phyloP scores from a whole-genome alignment of 1,140 invertebrate genomes.

The Cepaea nemoralis region DNA sequence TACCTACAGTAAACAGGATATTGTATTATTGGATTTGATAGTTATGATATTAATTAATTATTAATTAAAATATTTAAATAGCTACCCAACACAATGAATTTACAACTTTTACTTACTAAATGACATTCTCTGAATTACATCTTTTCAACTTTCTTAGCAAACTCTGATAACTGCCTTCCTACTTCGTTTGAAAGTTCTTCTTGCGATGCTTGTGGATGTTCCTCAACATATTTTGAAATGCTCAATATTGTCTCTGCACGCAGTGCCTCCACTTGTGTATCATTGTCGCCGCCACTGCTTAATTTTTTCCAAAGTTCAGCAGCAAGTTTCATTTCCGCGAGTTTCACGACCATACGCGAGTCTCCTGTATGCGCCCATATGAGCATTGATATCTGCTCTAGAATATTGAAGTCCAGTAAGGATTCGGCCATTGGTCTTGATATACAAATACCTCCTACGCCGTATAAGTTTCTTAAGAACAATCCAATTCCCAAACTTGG shows the following conservation, averaged over 20 bases:
- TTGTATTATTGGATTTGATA: no score
- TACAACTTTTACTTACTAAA: neutral
- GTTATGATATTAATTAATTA: no score
- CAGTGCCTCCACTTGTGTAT: conserved; percentile 55
- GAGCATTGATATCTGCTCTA: conserved; percentile 53
- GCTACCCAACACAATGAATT: no score
- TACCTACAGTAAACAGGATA: no score
- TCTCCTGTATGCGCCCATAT: conserved; percentile 48
- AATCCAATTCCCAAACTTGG: neutral
- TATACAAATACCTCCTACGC: no score
- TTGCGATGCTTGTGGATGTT: conserved; percentile 58
- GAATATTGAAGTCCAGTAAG: conserved; percentile 46
- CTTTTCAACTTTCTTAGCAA: conserved; percentile 53
- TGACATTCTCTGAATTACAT: conserved; percentile 38
- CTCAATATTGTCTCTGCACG: conserved; percentile 54
- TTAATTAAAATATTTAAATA: no score
- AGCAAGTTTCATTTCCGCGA: conserved; percentile 48
- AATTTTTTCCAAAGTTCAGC: conserved; percentile 53
- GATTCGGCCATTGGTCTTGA: conserved; percentile 3
- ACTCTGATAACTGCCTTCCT: conserved; percentile 51
- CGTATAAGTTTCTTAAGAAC: no score
- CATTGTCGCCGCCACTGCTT: no score
- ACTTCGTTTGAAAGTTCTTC: conserved; percentile 56
- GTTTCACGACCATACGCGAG: conserved; percentile 42
- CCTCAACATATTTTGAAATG: conserved; percentile 58